These are phyloP conservation scores for Mormyrus hasselquistii DNA, from an alignment of 2,797 vertebrate genomes.

Conservation along the genomic window DNA sequence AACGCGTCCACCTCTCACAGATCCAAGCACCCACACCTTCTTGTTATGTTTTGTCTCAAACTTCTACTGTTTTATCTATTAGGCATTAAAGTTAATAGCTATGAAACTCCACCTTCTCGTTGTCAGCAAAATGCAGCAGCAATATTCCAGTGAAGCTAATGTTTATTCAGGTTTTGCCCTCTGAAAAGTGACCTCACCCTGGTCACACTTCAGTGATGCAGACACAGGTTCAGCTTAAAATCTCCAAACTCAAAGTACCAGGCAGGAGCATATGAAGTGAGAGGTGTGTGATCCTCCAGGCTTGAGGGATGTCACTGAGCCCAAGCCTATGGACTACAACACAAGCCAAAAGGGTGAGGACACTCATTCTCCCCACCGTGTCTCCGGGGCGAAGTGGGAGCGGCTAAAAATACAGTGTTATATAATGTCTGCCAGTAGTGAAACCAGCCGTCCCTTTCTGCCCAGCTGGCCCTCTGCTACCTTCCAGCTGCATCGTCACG, in stretches of 20 bases:
- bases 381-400: not conserved
- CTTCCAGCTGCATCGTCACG: not conserved
- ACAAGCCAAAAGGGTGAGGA: not conserved
- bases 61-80: not conserved
- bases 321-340: not conserved
- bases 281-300: not conserved
- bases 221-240: not conserved
- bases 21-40: not conserved
- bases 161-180: not conserved
- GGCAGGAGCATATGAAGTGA: not conserved
- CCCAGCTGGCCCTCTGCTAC: not conserved
- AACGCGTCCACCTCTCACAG: not conserved
- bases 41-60: not conserved
- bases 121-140: not conserved
- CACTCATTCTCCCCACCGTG: slow-evolving; percentile 9
- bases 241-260: not conserved
- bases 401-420: slow-evolving; percentile 3
- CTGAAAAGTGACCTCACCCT: not conserved
- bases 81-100: not conserved
- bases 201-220: not conserved
- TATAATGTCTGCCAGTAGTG: not conserved
- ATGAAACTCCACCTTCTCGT: not conserved
- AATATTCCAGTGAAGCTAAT: not conserved
- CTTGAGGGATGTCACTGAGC: not conserved
- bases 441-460: not conserved